Conservation (phyloP, 2,797 vertebrate genomes). For the Phoebastria nigripes region DNA sequence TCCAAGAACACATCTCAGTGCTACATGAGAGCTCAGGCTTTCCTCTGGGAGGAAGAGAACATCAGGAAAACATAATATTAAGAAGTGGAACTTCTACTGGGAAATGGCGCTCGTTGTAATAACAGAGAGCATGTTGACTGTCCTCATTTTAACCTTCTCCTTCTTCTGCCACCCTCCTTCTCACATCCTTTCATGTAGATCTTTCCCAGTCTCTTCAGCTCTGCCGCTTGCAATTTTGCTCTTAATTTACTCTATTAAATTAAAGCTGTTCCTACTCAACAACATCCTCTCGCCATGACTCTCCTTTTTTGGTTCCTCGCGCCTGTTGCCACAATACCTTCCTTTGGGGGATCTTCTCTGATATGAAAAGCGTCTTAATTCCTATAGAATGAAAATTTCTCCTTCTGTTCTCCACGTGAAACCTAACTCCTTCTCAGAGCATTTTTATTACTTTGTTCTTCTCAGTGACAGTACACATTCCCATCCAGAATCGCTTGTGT, state of each 20-base stretch:
- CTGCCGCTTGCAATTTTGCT: not conserved
- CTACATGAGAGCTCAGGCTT: not conserved
- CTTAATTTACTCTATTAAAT: not conserved
- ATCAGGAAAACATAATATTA: not conserved
- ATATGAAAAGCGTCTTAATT: not conserved
- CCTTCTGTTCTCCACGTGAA: not conserved
- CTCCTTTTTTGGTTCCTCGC: not conserved
- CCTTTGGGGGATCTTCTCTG: not conserved
- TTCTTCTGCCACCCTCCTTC: not conserved
- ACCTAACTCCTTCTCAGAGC: not conserved
- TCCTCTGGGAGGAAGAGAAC: not conserved
- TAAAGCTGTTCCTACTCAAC: not conserved
- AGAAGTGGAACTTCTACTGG: not conserved
- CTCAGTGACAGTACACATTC: not conserved
- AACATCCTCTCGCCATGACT: not conserved
- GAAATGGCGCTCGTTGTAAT: not conserved
- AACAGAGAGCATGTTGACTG: not conserved
- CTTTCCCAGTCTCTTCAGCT: not conserved
- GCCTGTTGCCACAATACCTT: not conserved
- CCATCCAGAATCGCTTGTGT: not conserved
- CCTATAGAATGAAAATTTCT: not conserved
- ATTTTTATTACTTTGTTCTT: not conserved
- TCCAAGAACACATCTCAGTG: not conserved
- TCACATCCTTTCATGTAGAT: not conserved
- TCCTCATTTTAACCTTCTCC: not conserved